These are phyloP conservation scores for Xiphydria camelus DNA, from an alignment of 2,888 invertebrate genomes.

Conservation along the genomic window DNA sequence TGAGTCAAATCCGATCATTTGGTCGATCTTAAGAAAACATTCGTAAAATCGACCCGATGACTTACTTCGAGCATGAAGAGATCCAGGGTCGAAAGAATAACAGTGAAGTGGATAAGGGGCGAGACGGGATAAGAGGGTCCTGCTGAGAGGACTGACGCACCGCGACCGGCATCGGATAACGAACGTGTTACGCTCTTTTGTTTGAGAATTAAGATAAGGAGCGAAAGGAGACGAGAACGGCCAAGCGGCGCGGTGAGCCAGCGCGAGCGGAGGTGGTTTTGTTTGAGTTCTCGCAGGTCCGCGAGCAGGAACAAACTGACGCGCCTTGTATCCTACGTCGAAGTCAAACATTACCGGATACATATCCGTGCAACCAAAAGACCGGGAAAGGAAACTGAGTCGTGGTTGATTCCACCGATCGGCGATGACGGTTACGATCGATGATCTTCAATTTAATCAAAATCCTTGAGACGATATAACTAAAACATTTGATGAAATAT, in stretches of 20 bases:
- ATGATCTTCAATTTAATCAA: no score
- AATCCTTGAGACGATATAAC: no score
- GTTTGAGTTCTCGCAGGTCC: slow-evolving; percentile 29
- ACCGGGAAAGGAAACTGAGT: neutral
- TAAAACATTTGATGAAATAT: no score
- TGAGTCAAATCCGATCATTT: neutral
- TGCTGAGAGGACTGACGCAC: neutral
- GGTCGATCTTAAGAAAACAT: neutral
- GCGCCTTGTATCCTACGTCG: slow-evolving; percentile 31
- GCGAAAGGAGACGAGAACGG: slow-evolving; percentile 8
- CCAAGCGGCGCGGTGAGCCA: slow-evolving; percentile 2
- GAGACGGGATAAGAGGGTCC: neutral
- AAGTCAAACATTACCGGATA: slow-evolving; percentile 34
- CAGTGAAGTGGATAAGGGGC: neutral
- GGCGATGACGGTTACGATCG: no score
- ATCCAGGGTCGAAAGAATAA: neutral
- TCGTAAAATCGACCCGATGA: neutral
- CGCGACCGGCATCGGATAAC: slow-evolving; percentile 34
- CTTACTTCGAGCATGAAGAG: neutral
- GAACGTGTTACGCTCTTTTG: slow-evolving; percentile 29
- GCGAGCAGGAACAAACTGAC: slow-evolving; percentile 42
- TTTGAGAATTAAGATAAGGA: slow-evolving; percentile 45
- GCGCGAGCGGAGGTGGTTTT: slow-evolving; percentile 22
- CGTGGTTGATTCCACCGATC: no score
- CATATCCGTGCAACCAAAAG: slow-evolving; percentile 7